phyloP scores from a whole-genome alignment of 2,113 vertebrate species.

The Craseonycteris thonglongyai region DNA sequence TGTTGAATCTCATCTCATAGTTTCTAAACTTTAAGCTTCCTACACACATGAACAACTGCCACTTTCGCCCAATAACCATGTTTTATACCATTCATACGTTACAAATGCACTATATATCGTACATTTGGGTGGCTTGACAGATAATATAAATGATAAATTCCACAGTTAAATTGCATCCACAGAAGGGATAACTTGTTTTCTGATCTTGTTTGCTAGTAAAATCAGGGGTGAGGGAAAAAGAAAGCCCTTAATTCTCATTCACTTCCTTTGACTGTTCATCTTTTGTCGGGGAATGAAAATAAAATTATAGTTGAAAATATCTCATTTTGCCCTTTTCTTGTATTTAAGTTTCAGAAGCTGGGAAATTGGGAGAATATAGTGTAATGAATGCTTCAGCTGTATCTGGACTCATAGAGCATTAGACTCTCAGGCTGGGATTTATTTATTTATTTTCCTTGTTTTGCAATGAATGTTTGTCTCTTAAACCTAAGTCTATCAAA shows the following conservation, averaged over 20 bases:
- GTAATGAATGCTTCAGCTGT: not conserved
- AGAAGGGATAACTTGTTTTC: not conserved
- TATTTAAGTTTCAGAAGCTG: not conserved
- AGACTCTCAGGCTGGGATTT: not conserved
- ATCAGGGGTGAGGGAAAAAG: not conserved
- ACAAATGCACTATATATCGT: fast-evolving
- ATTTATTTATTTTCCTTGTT: too few species aligned
- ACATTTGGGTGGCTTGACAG: fast-evolving
- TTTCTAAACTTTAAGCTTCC: not conserved
- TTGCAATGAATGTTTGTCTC: not conserved
- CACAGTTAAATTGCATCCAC: not conserved
- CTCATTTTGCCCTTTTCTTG: not conserved
- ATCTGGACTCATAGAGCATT: not conserved
- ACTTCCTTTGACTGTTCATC: not conserved
- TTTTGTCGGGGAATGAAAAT: not conserved
- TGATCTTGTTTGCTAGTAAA: not conserved
- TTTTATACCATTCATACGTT: fast-evolving
- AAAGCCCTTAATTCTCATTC: not conserved
- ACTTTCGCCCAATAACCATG: fast-evolving
- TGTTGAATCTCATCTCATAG: not conserved
- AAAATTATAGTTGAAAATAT: not conserved
- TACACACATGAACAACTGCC: fast-evolving
- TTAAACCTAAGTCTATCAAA: not conserved
- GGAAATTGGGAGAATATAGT: too few species aligned
- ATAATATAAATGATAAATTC: fast-evolving